Evolutionary conservation across 92 coral and sea anemone species (phyloP).

Genomic region (Porites cylindrica): DNA sequence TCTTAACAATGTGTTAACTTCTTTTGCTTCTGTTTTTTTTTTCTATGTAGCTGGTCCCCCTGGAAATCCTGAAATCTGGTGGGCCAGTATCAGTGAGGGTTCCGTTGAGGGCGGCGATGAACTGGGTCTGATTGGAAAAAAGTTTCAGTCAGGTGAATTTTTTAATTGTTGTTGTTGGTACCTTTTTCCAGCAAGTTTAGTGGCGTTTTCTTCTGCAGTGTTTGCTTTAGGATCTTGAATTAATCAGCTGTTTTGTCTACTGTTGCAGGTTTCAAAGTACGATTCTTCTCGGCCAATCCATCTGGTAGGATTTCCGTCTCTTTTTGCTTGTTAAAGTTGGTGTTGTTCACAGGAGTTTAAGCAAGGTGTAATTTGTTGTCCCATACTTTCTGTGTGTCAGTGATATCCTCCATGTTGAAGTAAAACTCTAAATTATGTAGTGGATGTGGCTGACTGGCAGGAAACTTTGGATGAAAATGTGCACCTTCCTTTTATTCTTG

Average conservation of each 20-base stretch:
- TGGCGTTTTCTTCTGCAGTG: neutral
- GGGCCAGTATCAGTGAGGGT: slow-evolving; percentile 98
- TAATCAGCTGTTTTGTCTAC: neutral
- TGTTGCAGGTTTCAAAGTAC: slow-evolving; percentile 88
- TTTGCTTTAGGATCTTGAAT: neutral
- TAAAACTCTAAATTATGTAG: neutral
- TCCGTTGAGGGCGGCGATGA: slow-evolving; percentile 95
- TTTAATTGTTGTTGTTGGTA: neutral
- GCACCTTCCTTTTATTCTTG: slow-evolving; percentile 38
- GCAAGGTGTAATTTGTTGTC: slow-evolving; percentile 25
- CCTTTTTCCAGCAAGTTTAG: neutral
- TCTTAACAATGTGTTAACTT: neutral
- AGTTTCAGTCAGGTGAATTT: slow-evolving; percentile 90
- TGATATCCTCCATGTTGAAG: neutral
- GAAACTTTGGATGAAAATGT: neutral
- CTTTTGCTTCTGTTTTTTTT: neutral
- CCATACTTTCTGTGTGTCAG: slow-evolving; percentile 23
- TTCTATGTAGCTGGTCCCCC: slow-evolving; percentile 92
- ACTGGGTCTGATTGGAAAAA: slow-evolving; percentile 99
- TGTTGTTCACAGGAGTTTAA: slow-evolving; percentile 30
- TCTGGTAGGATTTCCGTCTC: slow-evolving; percentile 85
- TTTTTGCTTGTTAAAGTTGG: neutral
- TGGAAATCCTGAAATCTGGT: slow-evolving; percentile 99
- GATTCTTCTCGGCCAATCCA: slow-evolving; percentile 88
- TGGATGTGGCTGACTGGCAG: slow-evolving; percentile 6